Percentiles rank a stretch among this genome's conserved stretches.
Conservation (phyloP, 23 tunicate species). For the Clavelina lepadiformis region DNA sequence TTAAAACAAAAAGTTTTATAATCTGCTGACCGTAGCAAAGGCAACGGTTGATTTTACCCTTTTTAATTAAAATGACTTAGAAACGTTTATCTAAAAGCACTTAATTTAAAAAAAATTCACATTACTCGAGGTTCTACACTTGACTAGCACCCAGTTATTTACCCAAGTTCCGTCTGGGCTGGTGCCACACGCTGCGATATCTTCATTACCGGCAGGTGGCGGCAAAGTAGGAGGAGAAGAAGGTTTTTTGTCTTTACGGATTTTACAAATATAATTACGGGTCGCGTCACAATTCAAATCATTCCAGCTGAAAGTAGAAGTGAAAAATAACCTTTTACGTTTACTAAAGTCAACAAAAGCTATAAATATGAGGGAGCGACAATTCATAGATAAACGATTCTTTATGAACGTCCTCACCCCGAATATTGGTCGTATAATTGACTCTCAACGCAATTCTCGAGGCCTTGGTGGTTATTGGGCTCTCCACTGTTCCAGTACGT, state of each 20-base stretch:
- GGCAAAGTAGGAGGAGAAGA: constrained; percentile 46
- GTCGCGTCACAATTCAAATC: constrained; percentile 62
- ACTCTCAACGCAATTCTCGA: constrained; percentile 78
- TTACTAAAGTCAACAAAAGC: background rate
- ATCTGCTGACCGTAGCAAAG: too few relatives aligned
- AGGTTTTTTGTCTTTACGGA: constrained; percentile 34
- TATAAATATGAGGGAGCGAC: background rate
- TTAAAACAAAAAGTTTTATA: too few relatives aligned
- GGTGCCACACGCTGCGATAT: constrained; percentile 48
- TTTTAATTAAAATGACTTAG: too few relatives aligned
- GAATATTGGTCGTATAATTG: constrained; percentile 35
- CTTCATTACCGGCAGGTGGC: constrained; percentile 61
- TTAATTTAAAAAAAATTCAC: too few relatives aligned
- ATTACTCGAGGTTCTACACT: too few relatives aligned
- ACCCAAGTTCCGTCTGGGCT: constrained; percentile 54
- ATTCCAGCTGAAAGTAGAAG: constrained; percentile 59
- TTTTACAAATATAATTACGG: constrained; percentile 80
- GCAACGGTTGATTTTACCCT: too few relatives aligned
- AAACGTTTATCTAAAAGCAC: too few relatives aligned
- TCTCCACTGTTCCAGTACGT: constrained; percentile 68
- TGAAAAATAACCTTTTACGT: background rate
- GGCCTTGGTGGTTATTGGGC: constrained; percentile 64
- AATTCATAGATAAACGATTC: background rate
- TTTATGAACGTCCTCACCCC: constrained; percentile 29
- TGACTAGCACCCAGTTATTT: too few relatives aligned